Conservation (phyloP, 2,888 invertebrate species). For the Pycnomerus fuliginosus region DNA sequence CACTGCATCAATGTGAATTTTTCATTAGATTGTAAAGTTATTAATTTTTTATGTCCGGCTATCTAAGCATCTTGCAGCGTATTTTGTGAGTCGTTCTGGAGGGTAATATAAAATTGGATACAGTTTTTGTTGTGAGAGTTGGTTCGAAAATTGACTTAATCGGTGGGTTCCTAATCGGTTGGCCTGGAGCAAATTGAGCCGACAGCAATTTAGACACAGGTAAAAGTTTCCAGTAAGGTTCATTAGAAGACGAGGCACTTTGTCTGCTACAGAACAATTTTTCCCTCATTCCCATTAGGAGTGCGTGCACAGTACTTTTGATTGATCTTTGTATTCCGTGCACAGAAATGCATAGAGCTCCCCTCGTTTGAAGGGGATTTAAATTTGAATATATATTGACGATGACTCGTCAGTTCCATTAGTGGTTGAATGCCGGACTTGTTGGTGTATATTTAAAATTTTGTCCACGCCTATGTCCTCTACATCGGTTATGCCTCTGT, state of each 20-base stretch:
- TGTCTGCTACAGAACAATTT: slow-evolving; percentile 5
- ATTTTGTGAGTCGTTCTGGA: slow-evolving; percentile 30
- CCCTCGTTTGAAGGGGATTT: slow-evolving; percentile 37
- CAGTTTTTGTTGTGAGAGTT: slow-evolving; percentile 45
- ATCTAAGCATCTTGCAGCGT: slow-evolving; percentile 33
- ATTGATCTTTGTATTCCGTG: slow-evolving; percentile 49
- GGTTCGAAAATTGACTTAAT: slow-evolving; percentile 49
- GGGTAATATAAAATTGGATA: slow-evolving; percentile 46
- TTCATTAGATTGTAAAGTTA: slow-evolving; percentile 28
- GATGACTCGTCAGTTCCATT: slow-evolving; percentile 44
- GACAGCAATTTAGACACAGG: slow-evolving; percentile 38
- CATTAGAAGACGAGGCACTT: slow-evolving; percentile 27
- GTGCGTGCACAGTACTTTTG: slow-evolving; percentile 37
- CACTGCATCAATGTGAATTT: too few relatives aligned
- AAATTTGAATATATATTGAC: slow-evolving; percentile 51
- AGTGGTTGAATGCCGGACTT: slow-evolving; percentile 26
- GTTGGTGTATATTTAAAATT: slow-evolving; percentile 30
- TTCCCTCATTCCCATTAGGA: slow-evolving; percentile 20
- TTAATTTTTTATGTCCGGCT: slow-evolving; percentile 31
- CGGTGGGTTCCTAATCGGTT: slow-evolving; percentile 46
- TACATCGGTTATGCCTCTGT: slow-evolving; percentile 23
- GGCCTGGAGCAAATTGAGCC: slow-evolving; percentile 40
- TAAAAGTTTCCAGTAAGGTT: slow-evolving; percentile 32
- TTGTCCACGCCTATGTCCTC: slow-evolving; percentile 29
- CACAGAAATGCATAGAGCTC: slow-evolving; percentile 41